Evolutionary conservation across 2,113 vertebrate species (phyloP), one percentile per base, ranked within the genome.

Genomic region (Lepus timidus): DNA sequence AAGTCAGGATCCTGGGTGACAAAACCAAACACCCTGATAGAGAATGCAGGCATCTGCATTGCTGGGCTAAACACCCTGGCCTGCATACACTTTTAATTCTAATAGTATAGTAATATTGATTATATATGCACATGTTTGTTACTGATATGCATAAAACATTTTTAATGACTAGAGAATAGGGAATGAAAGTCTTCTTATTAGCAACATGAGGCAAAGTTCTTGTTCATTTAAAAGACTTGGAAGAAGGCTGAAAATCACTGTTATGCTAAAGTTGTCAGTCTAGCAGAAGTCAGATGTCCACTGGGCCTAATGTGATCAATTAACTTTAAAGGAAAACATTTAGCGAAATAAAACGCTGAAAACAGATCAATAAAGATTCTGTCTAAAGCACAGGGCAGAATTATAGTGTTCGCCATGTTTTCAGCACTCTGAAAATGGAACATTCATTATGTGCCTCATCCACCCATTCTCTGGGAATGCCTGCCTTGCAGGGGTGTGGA

Each of bases 381-480:
- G 0, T 67, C 44, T 61, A 81, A 89, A 85, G n/a, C 27, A 31
- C 23, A 70, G 11, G 44, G 16, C 68, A 6, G 71, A 87, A 73
- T 78, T 82, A 70, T 20, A n/a, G 31, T 73, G 31, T 25, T 62
- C 19, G 44, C 14, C 3, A 71, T 25, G 22, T 70, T 61, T 67
- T 71, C 39, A 87, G 76, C 4, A 62, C 44, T 82, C 33, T 39
- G 9, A 83, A 92, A 85, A 86, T 39, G 33, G 81, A 94, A 61
- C 27, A 17, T 6, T 73, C 39, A 70, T 64, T 65, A 33, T 61
- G 51, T 23, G 83, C 9, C 9, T 3, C 83, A 13, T 25, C 33
- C 33, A n/a, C 75, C 75, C 88, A 64, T 55, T 85, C 73, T 68
- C 5, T 76, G 49, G 25, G 65, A 25, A 27, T 9, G 22, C n/a